These are phyloP conservation scores for Apistogramma diplotaenia DNA, from an alignment of 2,113 vertebrate genomes.

Conservation along the genomic window DNA sequence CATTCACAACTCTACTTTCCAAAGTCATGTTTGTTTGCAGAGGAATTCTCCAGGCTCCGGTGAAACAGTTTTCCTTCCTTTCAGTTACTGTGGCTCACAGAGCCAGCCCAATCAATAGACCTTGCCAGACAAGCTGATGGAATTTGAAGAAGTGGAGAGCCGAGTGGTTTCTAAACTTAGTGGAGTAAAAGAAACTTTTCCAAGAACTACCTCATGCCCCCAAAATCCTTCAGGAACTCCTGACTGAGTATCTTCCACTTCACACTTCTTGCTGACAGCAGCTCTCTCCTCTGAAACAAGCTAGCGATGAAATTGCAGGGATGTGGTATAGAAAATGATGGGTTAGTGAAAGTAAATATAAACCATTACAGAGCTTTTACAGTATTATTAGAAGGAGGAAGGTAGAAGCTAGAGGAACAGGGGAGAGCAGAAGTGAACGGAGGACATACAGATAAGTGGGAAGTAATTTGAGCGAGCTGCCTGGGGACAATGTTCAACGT, in stretches of 20 bases:
- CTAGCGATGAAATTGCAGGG: conserved; percentile 22
- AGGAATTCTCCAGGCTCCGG: conserved; percentile 7
- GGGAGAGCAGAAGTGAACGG: neutral
- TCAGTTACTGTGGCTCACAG: conserved; percentile 32
- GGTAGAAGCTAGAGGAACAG: conserved; percentile 6
- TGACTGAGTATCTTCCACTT: neutral
- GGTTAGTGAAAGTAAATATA: conserved; percentile 37
- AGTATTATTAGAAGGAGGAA: conserved; percentile 29
- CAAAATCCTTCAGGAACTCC: neutral
- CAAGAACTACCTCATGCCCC: neutral
- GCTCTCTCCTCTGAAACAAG: conserved; percentile 7
- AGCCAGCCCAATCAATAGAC: conserved; percentile 38
- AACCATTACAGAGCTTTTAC: conserved; percentile 36
- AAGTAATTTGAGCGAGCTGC: conserved; percentile 55
- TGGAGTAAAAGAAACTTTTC: conserved; percentile 24
- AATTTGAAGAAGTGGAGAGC: conserved; percentile 10
- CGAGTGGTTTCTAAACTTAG: conserved; percentile 19
- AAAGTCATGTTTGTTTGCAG: conserved; percentile 16
- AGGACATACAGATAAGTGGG: conserved; percentile 20
- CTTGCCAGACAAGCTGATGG: conserved; percentile 18
- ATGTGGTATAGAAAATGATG: conserved; percentile 8
- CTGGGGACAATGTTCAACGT: conserved; percentile 28
- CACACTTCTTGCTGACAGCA: neutral
- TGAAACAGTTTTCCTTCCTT: conserved; percentile 29
- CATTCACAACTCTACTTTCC: neutral